Conservation (phyloP, 2,113 vertebrate genomes). For the Amphilophus citrinellus region DNA sequence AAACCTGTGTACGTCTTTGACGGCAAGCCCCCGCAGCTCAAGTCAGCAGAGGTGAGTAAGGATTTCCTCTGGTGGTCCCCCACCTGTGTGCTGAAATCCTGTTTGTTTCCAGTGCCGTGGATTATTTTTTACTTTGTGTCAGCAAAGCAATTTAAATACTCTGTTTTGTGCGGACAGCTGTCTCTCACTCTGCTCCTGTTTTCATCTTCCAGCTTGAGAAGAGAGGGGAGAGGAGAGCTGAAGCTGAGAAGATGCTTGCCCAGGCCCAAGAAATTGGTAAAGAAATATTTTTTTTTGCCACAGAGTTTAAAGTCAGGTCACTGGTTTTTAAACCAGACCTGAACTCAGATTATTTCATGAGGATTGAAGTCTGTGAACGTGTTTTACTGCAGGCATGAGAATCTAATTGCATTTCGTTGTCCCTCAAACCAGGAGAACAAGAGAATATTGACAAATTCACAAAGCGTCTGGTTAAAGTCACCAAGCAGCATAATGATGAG, state of each 20-base stretch:
- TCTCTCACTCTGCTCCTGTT: background rate
- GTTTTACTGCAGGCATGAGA: background rate
- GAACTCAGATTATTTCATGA: background rate
- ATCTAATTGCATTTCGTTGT: background rate
- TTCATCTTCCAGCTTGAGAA: slow-evolving; percentile 82
- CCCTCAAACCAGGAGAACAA: slow-evolving; percentile 79
- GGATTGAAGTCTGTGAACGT: background rate
- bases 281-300: background rate
- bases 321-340: background rate
- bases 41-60: slow-evolving; percentile 88
- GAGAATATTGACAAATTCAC: slow-evolving; percentile 92
- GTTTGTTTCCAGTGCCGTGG: background rate
- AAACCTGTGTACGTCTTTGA: slow-evolving; percentile 97
- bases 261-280: slow-evolving; percentile 89
- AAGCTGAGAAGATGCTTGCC: slow-evolving; percentile 92
- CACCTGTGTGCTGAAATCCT: background rate
- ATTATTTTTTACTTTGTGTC: background rate
- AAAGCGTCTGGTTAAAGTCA: slow-evolving; percentile 96
- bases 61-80: background rate
- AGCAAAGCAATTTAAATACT: background rate
- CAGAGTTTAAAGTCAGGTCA: background rate
- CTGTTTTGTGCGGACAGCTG: background rate
- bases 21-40: slow-evolving; percentile 93
- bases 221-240: slow-evolving; percentile 89
- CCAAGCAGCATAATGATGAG: slow-evolving; percentile 92